Evolutionary conservation across 2,113 vertebrate species (phyloP), one percentile per base, ranked within the genome.

Genomic region (Chionis minor): DNA sequence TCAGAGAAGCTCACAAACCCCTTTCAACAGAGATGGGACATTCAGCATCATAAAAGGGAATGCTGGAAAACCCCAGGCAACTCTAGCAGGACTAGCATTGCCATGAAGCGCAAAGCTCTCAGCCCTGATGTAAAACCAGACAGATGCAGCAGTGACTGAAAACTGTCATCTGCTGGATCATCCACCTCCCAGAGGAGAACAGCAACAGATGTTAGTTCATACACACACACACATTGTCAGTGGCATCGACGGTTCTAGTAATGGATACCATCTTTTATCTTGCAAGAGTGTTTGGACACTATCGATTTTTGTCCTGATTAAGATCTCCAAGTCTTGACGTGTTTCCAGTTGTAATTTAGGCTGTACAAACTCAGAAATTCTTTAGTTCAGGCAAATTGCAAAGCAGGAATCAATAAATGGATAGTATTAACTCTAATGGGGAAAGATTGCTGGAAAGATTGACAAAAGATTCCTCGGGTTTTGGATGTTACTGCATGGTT

Each of bases 61-160:
- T 12, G 13, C 22, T 72, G 70, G 81, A 40, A 51, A 77, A 52
- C 14, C 7, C 38, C 23, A 40, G 66, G 81, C 18, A 30, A 19
- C 42, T 78, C 63, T 45, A 26, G 81, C 16, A 33, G 84, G 71
- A 49, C 15, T 22, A 51, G 28, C 44, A 35, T 10, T 19, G n/a
- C 55, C 32, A 32, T 4, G 3, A 55, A 58, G 35, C 15, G n/a
- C 9, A 66, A 55, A 86, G 26, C 17, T 82, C 45, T 61, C 45
- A 30, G 24, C 19, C 6, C 7, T 28, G 51, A 9, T 13, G 35
- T 7, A 56, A n/a, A 24, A 9, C 21, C 61, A 20, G 89, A 19
- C 16, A 2, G 74, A 54, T 1, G 5, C 1, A 42, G 32, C 38
- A 63, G 17, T 1, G n/a, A 49, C 52, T 4, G 40, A 19, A 32